Conservation (phyloP, 2,797 vertebrate genomes). For the Pipistrellus kuhlii region DNA sequence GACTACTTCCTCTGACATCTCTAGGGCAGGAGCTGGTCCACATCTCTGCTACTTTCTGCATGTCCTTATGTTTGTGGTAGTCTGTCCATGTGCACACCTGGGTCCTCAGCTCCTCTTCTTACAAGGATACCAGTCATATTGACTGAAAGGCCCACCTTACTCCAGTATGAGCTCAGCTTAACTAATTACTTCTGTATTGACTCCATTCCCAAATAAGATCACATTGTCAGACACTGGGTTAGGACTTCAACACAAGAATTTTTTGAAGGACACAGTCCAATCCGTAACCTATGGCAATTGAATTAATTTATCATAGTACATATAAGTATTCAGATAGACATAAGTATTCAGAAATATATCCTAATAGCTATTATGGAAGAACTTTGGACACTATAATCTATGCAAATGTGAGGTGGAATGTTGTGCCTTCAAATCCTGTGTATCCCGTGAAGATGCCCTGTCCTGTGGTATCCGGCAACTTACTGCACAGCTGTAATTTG, state of each 20-base stretch:
- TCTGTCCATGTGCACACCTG: accelerated
- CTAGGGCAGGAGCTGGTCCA: too few species aligned
- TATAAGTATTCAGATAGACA: background rate
- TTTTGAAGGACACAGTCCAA: background rate
- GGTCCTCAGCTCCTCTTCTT: background rate
- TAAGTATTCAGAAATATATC: background rate
- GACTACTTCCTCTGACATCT: background rate
- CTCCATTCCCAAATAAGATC: too few species aligned
- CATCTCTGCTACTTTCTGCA: background rate
- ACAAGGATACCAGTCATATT: too few species aligned
- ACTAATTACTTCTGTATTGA: background rate
- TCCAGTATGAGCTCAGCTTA: background rate
- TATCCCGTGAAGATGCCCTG: background rate
- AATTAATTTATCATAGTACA: background rate
- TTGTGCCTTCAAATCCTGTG: accelerated
- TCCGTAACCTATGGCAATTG: background rate
- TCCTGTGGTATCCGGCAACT: background rate
- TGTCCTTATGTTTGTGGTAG: too few species aligned
- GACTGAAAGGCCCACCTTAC: background rate
- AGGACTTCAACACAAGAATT: background rate
- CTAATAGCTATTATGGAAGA: background rate
- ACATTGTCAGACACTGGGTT: too few species aligned
- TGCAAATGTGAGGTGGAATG: background rate
- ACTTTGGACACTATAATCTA: background rate
- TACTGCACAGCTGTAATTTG: background rate